A percentile compares a stretch with the other conserved stretches of the same genome.
These are phyloP conservation scores for Drosophila parabipectinata DNA, from an alignment of 1,140 invertebrate species.

Conservation along the genomic window DNA sequence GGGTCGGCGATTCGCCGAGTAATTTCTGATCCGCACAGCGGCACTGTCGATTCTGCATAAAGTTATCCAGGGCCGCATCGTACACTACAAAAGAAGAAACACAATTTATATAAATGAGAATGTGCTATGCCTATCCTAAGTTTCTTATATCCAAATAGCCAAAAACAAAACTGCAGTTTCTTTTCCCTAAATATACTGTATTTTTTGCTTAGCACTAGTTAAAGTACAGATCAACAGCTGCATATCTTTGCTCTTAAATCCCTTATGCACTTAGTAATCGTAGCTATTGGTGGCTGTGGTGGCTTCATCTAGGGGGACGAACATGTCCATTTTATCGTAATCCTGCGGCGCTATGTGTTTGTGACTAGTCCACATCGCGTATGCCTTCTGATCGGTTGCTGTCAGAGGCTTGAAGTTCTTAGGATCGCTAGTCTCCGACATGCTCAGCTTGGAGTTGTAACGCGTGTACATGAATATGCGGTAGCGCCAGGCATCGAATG, in stretches of 20 bases:
- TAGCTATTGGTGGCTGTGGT: conserved; percentile 67
- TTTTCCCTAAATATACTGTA: conserved; percentile 66
- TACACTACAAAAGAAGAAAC: conserved; percentile 52
- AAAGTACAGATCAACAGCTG: conserved; percentile 70
- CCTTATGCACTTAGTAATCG: conserved; percentile 54
- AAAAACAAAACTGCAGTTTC: conserved; percentile 11
- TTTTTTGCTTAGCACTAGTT: conserved; percentile 73
- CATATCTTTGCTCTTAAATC: conserved; percentile 40
- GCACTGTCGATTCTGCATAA: conserved; percentile 65
- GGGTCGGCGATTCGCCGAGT: conserved; percentile 61
- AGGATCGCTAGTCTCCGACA: conserved; percentile 73
- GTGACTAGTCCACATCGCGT: conserved; percentile 82
- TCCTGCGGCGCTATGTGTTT: conserved; percentile 73
- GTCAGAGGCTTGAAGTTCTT: conserved; percentile 80
- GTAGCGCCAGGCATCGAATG: conserved; percentile 80
- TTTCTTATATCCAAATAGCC: not conserved
- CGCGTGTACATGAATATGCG: conserved; percentile 82
- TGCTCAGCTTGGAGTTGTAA: conserved; percentile 78
- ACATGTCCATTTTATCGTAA: conserved; percentile 79
- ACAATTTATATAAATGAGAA: not conserved
- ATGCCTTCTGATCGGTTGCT: conserved; percentile 77
- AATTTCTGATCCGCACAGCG: conserved; percentile 64
- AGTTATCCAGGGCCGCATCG: conserved; percentile 59
- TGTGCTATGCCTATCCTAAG: not conserved
- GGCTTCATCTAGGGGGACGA: conserved; percentile 66